Percentiles rank a stretch among this genome's conserved stretches.
Evolutionary conservation across 2,888 invertebrate species (phyloP).

Genomic region (Dicyrtomina minuta): DNA sequence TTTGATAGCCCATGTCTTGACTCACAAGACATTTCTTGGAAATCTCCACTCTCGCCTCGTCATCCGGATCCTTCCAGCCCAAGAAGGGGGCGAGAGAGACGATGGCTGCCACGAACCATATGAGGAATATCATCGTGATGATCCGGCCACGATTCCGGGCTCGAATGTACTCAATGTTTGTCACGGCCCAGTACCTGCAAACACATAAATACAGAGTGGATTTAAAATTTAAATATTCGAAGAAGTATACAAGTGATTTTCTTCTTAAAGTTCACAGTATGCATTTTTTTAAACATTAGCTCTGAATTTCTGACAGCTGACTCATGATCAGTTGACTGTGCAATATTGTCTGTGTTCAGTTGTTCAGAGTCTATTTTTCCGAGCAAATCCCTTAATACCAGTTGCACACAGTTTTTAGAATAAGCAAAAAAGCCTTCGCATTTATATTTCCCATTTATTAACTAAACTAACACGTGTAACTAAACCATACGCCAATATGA

Average conservation of each 20-base stretch:
- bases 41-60: conserved; percentile 63
- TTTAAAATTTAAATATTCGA: not conserved
- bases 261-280: not conserved
- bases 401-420: too few relatives aligned
- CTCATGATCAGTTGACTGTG: too few relatives aligned
- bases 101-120: conserved; percentile 79
- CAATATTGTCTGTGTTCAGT: too few relatives aligned
- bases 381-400: too few relatives aligned
- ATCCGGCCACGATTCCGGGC: conserved; percentile 75
- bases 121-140: conserved; percentile 76
- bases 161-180: conserved; percentile 85
- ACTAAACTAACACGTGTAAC: too few relatives aligned
- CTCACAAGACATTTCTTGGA: conserved; percentile 73
- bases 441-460: too few relatives aligned
- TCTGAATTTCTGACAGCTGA: not conserved
- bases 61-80: conserved; percentile 75
- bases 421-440: too few relatives aligned
- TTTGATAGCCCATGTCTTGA: conserved; percentile 68
- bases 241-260: not conserved
- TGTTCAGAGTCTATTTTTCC: too few relatives aligned
- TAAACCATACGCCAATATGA: too few relatives aligned
- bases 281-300: not conserved
- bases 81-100: conserved; percentile 85
- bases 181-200: conserved; percentile 83
- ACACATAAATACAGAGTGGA: conserved; percentile 10